Conservation (phyloP, 2,888 invertebrate species). For the Nemoura dubitans region DNA sequence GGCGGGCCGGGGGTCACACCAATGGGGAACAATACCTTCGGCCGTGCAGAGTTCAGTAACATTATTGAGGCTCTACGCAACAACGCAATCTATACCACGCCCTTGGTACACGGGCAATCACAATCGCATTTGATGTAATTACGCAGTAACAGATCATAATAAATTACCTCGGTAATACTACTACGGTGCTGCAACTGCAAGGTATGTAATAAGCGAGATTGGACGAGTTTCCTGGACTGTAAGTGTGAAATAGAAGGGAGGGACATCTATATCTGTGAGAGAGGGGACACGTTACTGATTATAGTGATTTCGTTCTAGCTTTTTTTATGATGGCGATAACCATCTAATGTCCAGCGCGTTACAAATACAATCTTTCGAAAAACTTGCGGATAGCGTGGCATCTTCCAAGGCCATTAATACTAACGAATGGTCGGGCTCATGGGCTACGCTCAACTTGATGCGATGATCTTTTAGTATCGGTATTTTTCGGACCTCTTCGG, state of each 20-base stretch:
- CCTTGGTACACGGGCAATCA: not conserved
- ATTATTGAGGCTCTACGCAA: not conserved
- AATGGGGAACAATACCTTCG: not conserved
- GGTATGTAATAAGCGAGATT: not conserved
- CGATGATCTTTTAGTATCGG: constrained; percentile 25
- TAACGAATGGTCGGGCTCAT: not conserved
- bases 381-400: not conserved
- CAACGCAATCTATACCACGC: not conserved
- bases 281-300: not conserved
- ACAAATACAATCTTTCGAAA: not conserved
- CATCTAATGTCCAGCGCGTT: not conserved
- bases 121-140: not conserved
- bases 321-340: not conserved
- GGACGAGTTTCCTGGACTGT: not conserved
- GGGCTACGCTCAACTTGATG: not conserved
- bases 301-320: not conserved
- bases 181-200: not conserved
- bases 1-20: not conserved
- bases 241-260: not conserved
- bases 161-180: not conserved
- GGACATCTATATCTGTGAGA: not conserved
- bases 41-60: not conserved
- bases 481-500: not conserved
- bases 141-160: not conserved
- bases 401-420: not conserved